These are phyloP conservation scores for Tolypeutes matacus DNA, from an alignment of 2,797 vertebrate species.

Conservation along the genomic window DNA sequence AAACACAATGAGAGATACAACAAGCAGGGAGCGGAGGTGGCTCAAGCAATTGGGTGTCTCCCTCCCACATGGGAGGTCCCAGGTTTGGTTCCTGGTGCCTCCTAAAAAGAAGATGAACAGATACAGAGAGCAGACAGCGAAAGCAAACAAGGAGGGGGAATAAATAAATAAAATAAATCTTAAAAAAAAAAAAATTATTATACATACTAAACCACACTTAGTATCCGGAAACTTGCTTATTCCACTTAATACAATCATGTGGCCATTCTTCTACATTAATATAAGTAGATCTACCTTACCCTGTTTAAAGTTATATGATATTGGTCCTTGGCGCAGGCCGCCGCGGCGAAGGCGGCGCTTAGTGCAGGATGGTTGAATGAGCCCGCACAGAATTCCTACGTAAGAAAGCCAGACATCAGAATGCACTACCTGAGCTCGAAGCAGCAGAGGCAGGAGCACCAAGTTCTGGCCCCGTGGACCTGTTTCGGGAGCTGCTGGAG, in stretches of 20 bases:
- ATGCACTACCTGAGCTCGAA: slow-evolving; percentile 64
- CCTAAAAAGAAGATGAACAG: too few relatives aligned
- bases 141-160: too few relatives aligned
- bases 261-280: background rate
- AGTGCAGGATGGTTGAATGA: too few relatives aligned
- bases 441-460: background rate
- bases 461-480: slow-evolving; percentile 89
- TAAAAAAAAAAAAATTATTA: background rate
- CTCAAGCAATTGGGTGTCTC: too few relatives aligned
- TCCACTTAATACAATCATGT: background rate
- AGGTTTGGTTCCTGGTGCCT: too few relatives aligned
- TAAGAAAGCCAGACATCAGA: slow-evolving; percentile 88
- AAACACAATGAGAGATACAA: too few relatives aligned
- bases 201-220: background rate
- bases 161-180: too few relatives aligned
- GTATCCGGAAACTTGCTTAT: slow-evolving; percentile 36
- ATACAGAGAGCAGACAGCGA: too few relatives aligned
- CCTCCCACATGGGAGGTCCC: too few relatives aligned
- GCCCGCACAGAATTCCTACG: slow-evolving; percentile 93
- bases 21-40: too few relatives aligned
- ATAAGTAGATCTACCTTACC: background rate
- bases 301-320: background rate
- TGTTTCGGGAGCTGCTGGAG: slow-evolving; percentile 91
- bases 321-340: too few relatives aligned
- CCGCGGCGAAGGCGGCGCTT: too few relatives aligned